These are phyloP conservation scores for Phoenicopterus ruber DNA, from an alignment of 2,113 vertebrate species.

Conservation along the genomic window DNA sequence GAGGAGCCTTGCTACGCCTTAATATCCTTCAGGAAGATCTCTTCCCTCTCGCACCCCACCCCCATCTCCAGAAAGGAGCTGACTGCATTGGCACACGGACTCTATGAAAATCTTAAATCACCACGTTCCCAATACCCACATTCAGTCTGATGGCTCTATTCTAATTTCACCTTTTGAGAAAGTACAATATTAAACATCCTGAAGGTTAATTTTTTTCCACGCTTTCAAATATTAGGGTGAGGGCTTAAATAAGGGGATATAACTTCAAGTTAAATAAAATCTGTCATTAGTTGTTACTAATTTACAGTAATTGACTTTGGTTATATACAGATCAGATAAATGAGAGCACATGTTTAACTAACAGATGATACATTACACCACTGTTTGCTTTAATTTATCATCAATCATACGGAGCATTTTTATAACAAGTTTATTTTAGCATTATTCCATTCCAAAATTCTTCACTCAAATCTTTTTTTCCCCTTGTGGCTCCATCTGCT, in stretches of 20 bases:
- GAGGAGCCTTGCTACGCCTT: not conserved
- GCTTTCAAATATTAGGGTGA: not conserved
- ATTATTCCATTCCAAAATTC: slow-evolving; percentile 58
- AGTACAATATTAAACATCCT: not conserved
- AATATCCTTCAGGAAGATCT: not conserved
- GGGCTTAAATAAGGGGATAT: not conserved
- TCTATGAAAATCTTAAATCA: not conserved
- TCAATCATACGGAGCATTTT: slow-evolving; percentile 43
- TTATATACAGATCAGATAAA: slow-evolving; percentile 40
- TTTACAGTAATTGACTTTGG: slow-evolving; percentile 7
- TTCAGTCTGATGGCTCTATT: not conserved
- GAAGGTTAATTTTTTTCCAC: not conserved
- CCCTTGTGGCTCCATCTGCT: slow-evolving; percentile 62
- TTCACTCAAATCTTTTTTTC: slow-evolving; percentile 29
- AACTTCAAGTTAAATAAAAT: not conserved
- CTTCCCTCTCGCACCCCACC: not conserved
- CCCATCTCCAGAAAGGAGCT: not conserved
- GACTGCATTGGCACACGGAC: not conserved
- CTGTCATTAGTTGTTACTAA: not conserved
- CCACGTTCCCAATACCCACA: not conserved
- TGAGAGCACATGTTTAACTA: slow-evolving; percentile 45
- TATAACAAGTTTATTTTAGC: slow-evolving; percentile 69
- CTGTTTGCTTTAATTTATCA: slow-evolving; percentile 51
- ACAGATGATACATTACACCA: slow-evolving; percentile 44
- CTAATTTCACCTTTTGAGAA: not conserved